Conservation (phyloP, 2,888 invertebrate genomes). For the Drosophila nr. fundita region DNA sequence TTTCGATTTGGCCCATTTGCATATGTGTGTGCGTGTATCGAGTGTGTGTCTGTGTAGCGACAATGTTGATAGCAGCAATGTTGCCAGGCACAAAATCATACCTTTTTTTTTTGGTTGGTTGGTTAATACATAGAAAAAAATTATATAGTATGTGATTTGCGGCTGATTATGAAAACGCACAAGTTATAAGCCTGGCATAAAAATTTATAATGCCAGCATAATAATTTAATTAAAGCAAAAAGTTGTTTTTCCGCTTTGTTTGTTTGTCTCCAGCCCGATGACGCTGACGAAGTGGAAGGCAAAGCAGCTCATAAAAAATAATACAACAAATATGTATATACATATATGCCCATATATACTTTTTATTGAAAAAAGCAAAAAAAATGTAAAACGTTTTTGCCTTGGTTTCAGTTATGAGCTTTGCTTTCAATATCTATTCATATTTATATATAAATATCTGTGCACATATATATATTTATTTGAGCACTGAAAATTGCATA, state of each 20-base stretch:
- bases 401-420: slow-evolving; percentile 30
- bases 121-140: slow-evolving; percentile 24
- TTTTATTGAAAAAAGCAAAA: slow-evolving; percentile 19
- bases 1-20: slow-evolving; percentile 73
- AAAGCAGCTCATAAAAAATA: slow-evolving; percentile 53
- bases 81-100: slow-evolving; percentile 24
- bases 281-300: slow-evolving; percentile 48
- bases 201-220: slow-evolving; percentile 57
- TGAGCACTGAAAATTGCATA: slow-evolving; percentile 43
- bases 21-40: slow-evolving; percentile 33
- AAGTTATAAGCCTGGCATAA: slow-evolving; percentile 36
- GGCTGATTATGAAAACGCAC: slow-evolving; percentile 50
- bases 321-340: slow-evolving; percentile 7
- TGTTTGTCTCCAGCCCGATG: slow-evolving; percentile 37
- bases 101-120: neutral
- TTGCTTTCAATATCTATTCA: slow-evolving; percentile 5
- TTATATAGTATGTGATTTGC: slow-evolving; percentile 16
- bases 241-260: slow-evolving; percentile 69
- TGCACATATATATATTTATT: neutral
- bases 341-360: slow-evolving; percentile 11
- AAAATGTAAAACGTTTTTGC: slow-evolving; percentile 34
- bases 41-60: slow-evolving; percentile 5
- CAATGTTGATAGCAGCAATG: slow-evolving; percentile 44
- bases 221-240: slow-evolving; percentile 69
- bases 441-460: neutral